Evolutionary conservation across 2,888 invertebrate species (phyloP).

Genomic region (Osedax fenrisi): DNA sequence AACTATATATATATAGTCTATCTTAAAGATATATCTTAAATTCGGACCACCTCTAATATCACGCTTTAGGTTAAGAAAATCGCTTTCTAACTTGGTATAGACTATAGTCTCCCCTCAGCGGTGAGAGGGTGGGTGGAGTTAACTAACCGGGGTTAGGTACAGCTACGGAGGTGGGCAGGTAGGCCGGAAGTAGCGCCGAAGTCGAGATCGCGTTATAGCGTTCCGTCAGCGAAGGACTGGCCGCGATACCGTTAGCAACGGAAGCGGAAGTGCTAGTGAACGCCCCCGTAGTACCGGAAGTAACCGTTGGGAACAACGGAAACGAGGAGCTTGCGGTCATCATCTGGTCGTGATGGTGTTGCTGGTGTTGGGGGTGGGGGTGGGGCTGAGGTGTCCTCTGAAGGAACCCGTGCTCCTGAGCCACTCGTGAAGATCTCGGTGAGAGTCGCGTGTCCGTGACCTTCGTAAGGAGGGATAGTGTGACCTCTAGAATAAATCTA

Average conservation of each 20-base stretch:
- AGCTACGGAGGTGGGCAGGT: constrained; percentile 84
- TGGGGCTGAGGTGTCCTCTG: constrained; percentile 4
- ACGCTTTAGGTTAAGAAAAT: too few relatives aligned
- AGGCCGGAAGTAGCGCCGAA: constrained; percentile 48
- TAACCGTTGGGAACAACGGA: too few relatives aligned
- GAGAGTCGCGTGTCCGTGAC: constrained; percentile 56
- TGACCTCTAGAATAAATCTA: too few relatives aligned
- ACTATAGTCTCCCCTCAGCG: too few relatives aligned
- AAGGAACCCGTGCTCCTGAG: constrained; percentile 43
- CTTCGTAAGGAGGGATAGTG: too few relatives aligned
- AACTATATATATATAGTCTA: too few relatives aligned
- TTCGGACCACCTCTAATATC: too few relatives aligned
- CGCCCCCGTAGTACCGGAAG: too few relatives aligned
- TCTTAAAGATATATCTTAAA: too few relatives aligned
- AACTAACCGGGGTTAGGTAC: constrained; percentile 86
- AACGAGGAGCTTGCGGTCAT: constrained; percentile 31
- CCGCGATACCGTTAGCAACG: background rate
- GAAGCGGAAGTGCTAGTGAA: too few relatives aligned
- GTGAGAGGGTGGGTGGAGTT: too few relatives aligned
- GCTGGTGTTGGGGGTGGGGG: constrained; percentile 13
- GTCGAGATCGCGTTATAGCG: constrained; percentile 44
- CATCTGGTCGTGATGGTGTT: constrained; percentile 37
- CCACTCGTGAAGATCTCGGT: constrained; percentile 45
- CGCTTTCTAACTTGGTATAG: too few relatives aligned
- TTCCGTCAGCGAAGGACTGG: constrained; percentile 17